phyloP scores from a whole-genome alignment of 2,797 vertebrate genomes.

The Diplodus puntazzo region DNA sequence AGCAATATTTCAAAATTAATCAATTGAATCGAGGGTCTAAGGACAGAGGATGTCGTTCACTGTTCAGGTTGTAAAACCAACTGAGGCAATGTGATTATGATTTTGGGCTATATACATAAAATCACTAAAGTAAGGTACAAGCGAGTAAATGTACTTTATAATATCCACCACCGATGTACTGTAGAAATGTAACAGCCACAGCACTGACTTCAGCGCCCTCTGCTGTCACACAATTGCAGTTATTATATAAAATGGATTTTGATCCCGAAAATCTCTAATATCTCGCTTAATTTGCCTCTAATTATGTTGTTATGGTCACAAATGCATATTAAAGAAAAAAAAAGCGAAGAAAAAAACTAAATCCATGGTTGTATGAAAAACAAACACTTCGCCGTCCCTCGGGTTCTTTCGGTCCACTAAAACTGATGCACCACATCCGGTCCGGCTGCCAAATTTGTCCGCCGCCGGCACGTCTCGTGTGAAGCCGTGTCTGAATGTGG shows the following conservation, averaged over 20 bases:
- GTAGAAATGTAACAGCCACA: neutral
- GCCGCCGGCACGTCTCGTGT: neutral
- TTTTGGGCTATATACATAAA: neutral
- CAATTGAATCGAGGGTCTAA: no score
- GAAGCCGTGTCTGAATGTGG: slow-evolving; percentile 28
- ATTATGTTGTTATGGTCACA: neutral
- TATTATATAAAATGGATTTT: no score
- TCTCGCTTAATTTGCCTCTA: rapidly evolving
- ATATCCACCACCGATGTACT: neutral
- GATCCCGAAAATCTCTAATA: neutral
- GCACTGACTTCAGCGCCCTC: slow-evolving; percentile 6
- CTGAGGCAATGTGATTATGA: no score
- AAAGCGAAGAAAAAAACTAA: neutral
- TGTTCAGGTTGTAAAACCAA: no score
- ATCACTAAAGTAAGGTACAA: neutral
- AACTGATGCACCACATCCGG: slow-evolving; percentile 55
- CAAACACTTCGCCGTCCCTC: rapidly evolving
- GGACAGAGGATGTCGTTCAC: no score
- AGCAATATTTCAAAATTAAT: no score
- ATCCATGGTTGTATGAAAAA: neutral
- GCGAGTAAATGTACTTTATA: neutral
- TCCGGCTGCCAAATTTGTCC: slow-evolving; percentile 65
- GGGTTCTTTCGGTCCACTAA: neutral
- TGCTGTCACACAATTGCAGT: neutral
- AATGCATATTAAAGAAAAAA: neutral